Evolutionary conservation across 2,888 invertebrate genomes (phyloP), one percentile per base, ranked within the genome.

Genomic region (Thalpophila matura): DNA sequence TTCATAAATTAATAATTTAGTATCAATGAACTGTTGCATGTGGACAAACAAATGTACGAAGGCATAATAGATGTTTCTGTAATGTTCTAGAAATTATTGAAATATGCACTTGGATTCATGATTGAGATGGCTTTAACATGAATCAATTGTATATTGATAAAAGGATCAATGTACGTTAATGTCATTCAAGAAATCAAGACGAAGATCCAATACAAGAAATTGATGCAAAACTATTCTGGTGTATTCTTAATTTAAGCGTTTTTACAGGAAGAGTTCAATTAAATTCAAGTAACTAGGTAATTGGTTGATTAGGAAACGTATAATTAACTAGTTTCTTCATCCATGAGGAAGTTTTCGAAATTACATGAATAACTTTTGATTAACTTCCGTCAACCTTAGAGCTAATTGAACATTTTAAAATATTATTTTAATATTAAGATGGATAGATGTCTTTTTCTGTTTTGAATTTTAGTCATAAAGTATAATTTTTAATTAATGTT

Each of bases 11-110:
- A 43, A 51, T 57, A 40, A 55, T 63, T 68, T 38, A 74, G 64
- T 69, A 64, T 56, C 65, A 62, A 46, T 66, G 67, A 74, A 71
- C 75, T 57, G 5, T 73, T 57, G 73, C 73, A 74, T 74, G 73
- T n/a, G 61, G 37, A 61, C 43, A 67, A 56, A 67, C 53, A 67
- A 73, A 71, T 56, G 40, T 12, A 29, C 4, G 20, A 45, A 56
- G 12, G 5, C 43, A 10, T 20, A 24, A 43, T 53, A 22, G 18
- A 47, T 53, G 29, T 29, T 29, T 26, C 7, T 51, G 24, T 42
- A 22, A 26, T 49, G 18, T 55, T 53, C 42, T 60, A 55, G 61
- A 55, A 60, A 66, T 72, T 47, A 49, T 56, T 59, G 35, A 54
- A 51, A 40, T 42, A 51, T 67, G 20, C 7, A 26, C 4, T 14